Conservation (phyloP, 2,888 invertebrate species). For the Cheilosia vulpina region DNA sequence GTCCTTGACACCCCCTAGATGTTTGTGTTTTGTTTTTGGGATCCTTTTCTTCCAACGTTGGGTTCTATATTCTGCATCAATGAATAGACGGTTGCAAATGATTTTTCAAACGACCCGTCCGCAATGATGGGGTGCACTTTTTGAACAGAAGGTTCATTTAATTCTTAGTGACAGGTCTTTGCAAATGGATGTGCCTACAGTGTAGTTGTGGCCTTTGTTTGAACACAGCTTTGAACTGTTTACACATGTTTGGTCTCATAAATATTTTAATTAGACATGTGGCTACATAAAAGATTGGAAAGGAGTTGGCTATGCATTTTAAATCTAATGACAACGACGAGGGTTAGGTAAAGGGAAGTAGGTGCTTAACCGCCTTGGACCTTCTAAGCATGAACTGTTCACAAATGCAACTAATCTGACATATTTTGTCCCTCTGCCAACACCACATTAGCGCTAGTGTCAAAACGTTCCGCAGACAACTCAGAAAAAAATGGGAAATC, state of each 20-base stretch:
- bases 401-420: background rate
- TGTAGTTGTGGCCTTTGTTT: background rate
- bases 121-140: background rate
- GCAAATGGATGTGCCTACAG: too few species aligned
- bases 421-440: slow-evolving; percentile 11
- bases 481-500: background rate
- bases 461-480: slow-evolving; percentile 1
- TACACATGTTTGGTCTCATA: background rate
- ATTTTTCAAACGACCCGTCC: background rate
- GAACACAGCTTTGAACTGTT: background rate
- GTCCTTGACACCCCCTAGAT: slow-evolving; percentile 17
- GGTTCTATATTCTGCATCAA: background rate
- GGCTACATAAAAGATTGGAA: background rate
- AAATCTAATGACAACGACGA: too few species aligned
- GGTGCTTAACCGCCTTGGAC: too few species aligned
- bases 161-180: too few species aligned
- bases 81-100: background rate
- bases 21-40: background rate
- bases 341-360: too few species aligned
- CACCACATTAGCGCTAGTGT: slow-evolving; percentile 24
- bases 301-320: background rate
- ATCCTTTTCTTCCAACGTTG: background rate
- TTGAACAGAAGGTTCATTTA: background rate
- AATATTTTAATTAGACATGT: background rate
- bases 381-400: background rate